Conservation (phyloP, 2,113 vertebrate species). For the Sorex araneus region DNA sequence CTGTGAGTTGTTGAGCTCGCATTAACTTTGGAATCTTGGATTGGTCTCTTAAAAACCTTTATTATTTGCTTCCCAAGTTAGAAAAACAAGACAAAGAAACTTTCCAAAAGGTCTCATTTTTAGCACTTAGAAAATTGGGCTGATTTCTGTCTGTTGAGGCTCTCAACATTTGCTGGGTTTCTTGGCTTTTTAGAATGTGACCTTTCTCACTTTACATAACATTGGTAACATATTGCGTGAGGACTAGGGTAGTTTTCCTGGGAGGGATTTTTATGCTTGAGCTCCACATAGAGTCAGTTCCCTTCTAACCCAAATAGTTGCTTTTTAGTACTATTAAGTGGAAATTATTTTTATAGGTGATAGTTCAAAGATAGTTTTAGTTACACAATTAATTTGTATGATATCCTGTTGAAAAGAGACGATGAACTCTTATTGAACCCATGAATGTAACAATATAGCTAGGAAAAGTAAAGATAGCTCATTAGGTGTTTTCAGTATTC, state of each 20-base stretch:
- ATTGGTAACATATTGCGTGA: background rate
- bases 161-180: background rate
- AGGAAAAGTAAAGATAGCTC: background rate
- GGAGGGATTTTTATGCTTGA: background rate
- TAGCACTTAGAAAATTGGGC: background rate
- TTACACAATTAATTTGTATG: background rate
- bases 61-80: background rate
- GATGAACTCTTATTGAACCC: background rate
- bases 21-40: background rate
- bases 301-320: background rate
- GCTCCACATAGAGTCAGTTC: background rate
- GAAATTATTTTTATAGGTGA: conserved; percentile 1
- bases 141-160: background rate
- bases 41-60: background rate
- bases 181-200: background rate
- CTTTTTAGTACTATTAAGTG: conserved; percentile 35
- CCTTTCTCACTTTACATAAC: background rate
- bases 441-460: background rate
- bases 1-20: background rate
- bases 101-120: background rate
- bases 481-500: background rate
- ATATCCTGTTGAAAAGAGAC: background rate
- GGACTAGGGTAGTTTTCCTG: background rate
- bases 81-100: conserved; percentile 11
- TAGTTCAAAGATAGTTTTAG: background rate